Base-by-base conservation (phyloP, 2,113 vertebrate genomes). In the Aegypius monachus region DNA sequence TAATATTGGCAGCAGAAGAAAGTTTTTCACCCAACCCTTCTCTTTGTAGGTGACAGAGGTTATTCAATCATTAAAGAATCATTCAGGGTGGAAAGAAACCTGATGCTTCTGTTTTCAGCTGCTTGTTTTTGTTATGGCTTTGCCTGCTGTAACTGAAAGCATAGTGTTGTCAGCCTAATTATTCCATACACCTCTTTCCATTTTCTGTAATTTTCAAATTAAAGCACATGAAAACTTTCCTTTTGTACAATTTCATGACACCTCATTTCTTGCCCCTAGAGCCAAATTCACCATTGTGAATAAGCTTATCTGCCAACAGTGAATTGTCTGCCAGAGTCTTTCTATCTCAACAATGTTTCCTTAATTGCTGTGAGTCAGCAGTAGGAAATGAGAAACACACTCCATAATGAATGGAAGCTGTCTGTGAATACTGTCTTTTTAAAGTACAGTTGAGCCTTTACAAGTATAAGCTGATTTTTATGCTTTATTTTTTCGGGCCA, bases 351-450 rank as follows among this genome's bases (percentile, higher is more conserved):
- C 22, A 65, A 1, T 52, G 53, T 92, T 82, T 92, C 36, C 82
- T 93, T 93, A 92, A 92, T 95, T 95, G 90, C 86, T 73, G n/a
- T 96, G 86, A 88, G 86, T 96, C 95, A 97, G 88, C 75, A 90
- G 45, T 36, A 86, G 94, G 80, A 95, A 93, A 88, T 95, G 77
- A 71, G 67, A 92, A 93, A 40, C 23, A 47, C 16, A 1, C n/a
- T 95, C 78, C 48, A 53, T 87, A 93, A 89, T 88, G 82, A 90
- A 77, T 0, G 27, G 82, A 92, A 96, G 45, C 86, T 95, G 40
- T 47, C 61, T 79, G 29, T 82, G 79, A 95, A 45, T 83, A 25
- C 16, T 18, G 6, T 47, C 21, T 83, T 93, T 95, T 82, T 82
- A 72, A 68, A 77, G 42, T 65, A 75, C 48, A 75, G 70, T 48